These are phyloP conservation scores for Stigmatopora nigra DNA, from an alignment of 2,113 vertebrate species.

Conservation along the genomic window DNA sequence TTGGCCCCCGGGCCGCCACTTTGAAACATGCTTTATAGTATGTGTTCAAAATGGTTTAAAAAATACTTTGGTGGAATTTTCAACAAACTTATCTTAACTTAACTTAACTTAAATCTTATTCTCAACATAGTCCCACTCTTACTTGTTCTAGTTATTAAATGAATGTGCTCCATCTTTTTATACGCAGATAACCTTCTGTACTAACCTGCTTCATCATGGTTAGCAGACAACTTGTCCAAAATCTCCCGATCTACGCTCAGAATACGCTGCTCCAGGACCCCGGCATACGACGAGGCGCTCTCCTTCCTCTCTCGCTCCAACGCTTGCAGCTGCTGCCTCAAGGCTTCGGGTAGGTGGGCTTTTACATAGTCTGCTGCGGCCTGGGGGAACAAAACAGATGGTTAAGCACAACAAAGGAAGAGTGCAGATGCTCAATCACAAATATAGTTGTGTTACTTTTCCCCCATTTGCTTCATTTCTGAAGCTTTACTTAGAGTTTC, in stretches of 20 bases:
- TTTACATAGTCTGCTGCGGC: constrained; percentile 94
- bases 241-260: constrained; percentile 87
- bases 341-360: constrained; percentile 83
- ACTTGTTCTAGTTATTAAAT: not conserved
- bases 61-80: too few relatives aligned
- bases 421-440: not conserved
- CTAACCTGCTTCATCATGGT: constrained; percentile 93
- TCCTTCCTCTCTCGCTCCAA: constrained; percentile 92
- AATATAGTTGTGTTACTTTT: not conserved
- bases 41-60: too few relatives aligned
- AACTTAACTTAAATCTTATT: too few relatives aligned
- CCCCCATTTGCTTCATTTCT: not conserved
- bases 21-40: too few relatives aligned
- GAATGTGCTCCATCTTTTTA: not conserved
- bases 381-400: constrained; percentile 48
- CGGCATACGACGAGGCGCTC: constrained; percentile 79
- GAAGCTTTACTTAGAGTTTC: not conserved
- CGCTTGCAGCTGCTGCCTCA: constrained; percentile 88
- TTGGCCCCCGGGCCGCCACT: too few relatives aligned
- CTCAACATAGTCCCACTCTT: too few relatives aligned
- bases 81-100: too few relatives aligned
- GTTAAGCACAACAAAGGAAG: not conserved
- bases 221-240: constrained; percentile 87
- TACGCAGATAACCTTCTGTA: not conserved
- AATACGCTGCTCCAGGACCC: constrained; percentile 92